phyloP scores from a whole-genome alignment of 2,797 vertebrate species.

The Pangasius macronema region DNA sequence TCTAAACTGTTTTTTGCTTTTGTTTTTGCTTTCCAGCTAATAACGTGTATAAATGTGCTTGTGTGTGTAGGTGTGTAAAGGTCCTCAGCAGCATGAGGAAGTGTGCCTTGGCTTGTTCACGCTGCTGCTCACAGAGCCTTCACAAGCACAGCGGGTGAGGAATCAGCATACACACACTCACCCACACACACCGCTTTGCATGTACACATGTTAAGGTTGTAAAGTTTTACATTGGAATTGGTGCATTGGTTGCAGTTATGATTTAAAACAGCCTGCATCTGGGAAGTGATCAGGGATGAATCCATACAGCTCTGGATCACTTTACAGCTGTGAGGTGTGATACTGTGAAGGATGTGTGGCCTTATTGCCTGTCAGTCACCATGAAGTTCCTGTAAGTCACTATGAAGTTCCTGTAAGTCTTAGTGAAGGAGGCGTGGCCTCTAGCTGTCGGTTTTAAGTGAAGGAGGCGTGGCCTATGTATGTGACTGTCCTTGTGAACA shows the following conservation, averaged over 20 bases:
- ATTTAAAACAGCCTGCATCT: not conserved
- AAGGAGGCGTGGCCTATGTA: not conserved
- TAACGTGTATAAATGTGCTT: not conserved
- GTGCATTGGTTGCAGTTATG: not conserved
- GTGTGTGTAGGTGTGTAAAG: slow-evolving; percentile 87
- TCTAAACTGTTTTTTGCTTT: not conserved
- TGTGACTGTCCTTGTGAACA: not conserved
- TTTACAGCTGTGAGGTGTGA: not conserved
- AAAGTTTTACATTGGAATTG: not conserved
- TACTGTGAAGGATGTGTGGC: not conserved
- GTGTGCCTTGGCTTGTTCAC: slow-evolving; percentile 91
- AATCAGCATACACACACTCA: not conserved
- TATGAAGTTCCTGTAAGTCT: too few species aligned
- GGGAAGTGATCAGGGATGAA: not conserved
- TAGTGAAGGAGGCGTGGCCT: not conserved
- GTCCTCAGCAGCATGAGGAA: slow-evolving; percentile 92
- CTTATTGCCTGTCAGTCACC: not conserved
- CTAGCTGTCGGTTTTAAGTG: too few species aligned
- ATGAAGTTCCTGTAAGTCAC: too few species aligned
- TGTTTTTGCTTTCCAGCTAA: not conserved
- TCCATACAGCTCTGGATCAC: too few species aligned
- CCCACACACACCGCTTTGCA: not conserved
- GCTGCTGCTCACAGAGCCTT: slow-evolving; percentile 82
- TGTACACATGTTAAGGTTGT: not conserved
- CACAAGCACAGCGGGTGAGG: slow-evolving; percentile 90